Percentiles rank a stretch among this genome's conserved stretches.
Conservation (phyloP, 2,888 invertebrate genomes). For the Aspidapion aeneum region DNA sequence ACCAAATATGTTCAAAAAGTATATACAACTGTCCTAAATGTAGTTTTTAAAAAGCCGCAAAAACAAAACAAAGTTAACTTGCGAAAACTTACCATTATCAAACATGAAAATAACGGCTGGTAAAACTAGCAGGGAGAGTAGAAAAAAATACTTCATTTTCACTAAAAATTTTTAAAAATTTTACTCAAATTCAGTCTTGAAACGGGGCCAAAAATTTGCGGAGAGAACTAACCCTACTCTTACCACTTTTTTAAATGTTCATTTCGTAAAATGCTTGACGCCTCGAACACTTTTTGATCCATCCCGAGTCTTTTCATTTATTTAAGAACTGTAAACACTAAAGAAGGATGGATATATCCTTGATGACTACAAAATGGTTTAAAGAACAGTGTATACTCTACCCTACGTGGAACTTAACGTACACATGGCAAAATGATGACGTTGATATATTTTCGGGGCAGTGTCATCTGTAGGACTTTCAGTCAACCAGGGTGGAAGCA, state of each 20-base stretch:
- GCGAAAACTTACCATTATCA: conserved; percentile 67
- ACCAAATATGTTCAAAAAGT: too few relatives aligned
- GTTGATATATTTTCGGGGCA: conserved; percentile 2
- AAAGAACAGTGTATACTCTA: conserved; percentile 22
- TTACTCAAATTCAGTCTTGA: not conserved
- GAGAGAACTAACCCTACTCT: conserved; percentile 6
- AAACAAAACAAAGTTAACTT: too few relatives aligned
- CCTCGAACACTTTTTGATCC: too few relatives aligned
- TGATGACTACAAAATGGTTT: not conserved
- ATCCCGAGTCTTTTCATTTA: conserved; percentile 13
- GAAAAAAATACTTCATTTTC: conserved; percentile 65
- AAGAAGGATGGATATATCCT: not conserved
- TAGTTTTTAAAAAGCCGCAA: too few relatives aligned
- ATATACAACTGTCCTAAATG: too few relatives aligned
- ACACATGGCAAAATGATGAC: conserved; percentile 40
- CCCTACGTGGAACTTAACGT: conserved; percentile 44
- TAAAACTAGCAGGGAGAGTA: conserved; percentile 63
- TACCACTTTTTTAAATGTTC: conserved; percentile 14
- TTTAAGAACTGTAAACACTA: not conserved
- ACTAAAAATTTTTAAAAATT: not conserved
- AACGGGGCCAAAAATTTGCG: conserved; percentile 4
- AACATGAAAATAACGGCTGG: conserved; percentile 69
- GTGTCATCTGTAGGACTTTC: not conserved
- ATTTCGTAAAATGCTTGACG: conserved; percentile 5
- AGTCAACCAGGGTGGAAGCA: too few relatives aligned